Conservation (phyloP, 2,113 vertebrate genomes). For the Martes martes region DNA sequence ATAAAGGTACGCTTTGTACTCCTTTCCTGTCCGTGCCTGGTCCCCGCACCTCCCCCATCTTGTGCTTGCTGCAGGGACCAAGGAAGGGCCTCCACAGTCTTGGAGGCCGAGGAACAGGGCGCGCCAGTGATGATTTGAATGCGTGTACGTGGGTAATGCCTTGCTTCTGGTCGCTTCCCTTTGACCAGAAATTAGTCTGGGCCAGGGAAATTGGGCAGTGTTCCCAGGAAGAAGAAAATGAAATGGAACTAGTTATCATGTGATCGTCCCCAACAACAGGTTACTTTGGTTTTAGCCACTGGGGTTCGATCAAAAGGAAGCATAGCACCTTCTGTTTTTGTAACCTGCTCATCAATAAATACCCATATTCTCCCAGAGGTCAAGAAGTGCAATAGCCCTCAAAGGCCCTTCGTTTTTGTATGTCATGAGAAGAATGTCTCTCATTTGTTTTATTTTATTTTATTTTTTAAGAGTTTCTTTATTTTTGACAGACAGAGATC, state of each 20-base stretch:
- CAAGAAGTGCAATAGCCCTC: background rate
- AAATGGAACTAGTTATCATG: background rate
- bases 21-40: accelerated
- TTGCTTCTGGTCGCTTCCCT: background rate
- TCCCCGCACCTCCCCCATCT: background rate
- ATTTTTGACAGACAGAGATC: too few species aligned
- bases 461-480: too few species aligned
- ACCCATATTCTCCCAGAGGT: background rate
- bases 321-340: background rate
- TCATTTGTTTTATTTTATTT: background rate
- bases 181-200: background rate
- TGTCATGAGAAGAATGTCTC: background rate
- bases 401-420: background rate
- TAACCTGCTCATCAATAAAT: background rate
- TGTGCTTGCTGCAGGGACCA: background rate
- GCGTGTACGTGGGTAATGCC: accelerated
- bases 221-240: background rate
- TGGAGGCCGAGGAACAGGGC: background rate
- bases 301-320: background rate
- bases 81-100: background rate
- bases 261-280: accelerated
- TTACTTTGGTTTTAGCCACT: background rate
- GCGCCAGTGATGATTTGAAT: background rate
- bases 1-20: background rate
- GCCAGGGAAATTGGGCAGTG: background rate